phyloP scores from a whole-genome alignment of 2,797 vertebrate species.

The Pristis pectinata region DNA sequence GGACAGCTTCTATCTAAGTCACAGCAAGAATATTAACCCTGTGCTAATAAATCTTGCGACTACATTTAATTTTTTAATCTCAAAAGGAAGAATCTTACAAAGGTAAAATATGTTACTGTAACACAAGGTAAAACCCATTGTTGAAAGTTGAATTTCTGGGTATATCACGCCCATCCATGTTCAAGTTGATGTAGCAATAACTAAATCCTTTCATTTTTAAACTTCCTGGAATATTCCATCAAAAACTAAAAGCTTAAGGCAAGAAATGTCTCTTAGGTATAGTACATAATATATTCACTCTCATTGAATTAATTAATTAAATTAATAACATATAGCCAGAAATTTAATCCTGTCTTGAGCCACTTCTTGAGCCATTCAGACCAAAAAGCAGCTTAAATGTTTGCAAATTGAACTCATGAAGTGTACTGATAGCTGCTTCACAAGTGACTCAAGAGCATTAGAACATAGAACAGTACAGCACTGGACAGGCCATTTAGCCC shows the following conservation, averaged over 20 bases:
- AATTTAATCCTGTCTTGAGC: too few relatives aligned
- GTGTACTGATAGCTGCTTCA: neutral
- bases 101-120: too few relatives aligned
- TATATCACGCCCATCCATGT: neutral
- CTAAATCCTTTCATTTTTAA: neutral
- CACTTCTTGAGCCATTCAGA: neutral
- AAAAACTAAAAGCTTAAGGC: neutral
- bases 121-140: neutral
- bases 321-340: too few relatives aligned
- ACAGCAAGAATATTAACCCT: too few relatives aligned
- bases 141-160: neutral
- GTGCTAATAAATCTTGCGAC: too few relatives aligned
- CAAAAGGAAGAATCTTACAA: too few relatives aligned
- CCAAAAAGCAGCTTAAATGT: neutral
- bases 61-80: too few relatives aligned
- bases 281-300: neutral
- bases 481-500: too few relatives aligned
- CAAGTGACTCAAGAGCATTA: neutral
- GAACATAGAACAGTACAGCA: too few relatives aligned
- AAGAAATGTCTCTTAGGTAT: neutral
- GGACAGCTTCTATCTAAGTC: too few relatives aligned
- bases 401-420: neutral
- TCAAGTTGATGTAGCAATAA: neutral
- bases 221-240: neutral
- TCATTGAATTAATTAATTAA: too few relatives aligned